phyloP scores from a whole-genome alignment of 2,797 vertebrate species.

The Sebastes hopkinsi region DNA sequence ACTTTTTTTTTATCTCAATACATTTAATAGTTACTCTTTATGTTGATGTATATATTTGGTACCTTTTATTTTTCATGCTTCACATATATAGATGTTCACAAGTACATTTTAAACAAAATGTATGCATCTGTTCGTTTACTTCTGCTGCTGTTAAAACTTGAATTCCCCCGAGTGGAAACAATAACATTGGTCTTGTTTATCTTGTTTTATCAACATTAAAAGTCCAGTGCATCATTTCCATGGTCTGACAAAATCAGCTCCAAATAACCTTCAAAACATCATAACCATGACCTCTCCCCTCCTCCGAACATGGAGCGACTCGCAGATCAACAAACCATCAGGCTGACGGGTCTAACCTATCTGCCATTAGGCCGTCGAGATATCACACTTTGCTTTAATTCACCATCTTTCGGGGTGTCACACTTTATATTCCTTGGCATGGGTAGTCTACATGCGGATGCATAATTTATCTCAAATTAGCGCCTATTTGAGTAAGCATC shows the following conservation, averaged over 20 bases:
- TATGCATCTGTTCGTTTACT: background rate
- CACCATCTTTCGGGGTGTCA: constrained; percentile 78
- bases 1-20: background rate
- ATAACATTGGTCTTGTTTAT: background rate
- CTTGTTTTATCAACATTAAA: background rate
- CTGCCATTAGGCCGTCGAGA: constrained; percentile 70
- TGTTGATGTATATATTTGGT: background rate
- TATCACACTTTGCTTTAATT: constrained; percentile 81
- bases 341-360: constrained; percentile 72
- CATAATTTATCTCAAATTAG: constrained; percentile 83
- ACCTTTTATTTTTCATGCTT: background rate
- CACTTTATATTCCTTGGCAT: constrained; percentile 79
- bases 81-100: too few species aligned
- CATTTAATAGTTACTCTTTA: background rate
- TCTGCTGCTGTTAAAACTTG: background rate
- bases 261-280: constrained; percentile 62
- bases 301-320: constrained; percentile 60
- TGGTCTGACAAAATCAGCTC: background rate
- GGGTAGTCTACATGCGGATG: constrained; percentile 76
- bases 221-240: background rate
- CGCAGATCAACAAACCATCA: constrained; percentile 64
- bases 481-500: constrained; percentile 87
- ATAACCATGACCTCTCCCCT: constrained; percentile 46
- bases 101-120: background rate
- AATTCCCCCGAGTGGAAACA: background rate